phyloP scores from a whole-genome alignment of 2,888 invertebrate genomes.

The Corbicula japonica region DNA sequence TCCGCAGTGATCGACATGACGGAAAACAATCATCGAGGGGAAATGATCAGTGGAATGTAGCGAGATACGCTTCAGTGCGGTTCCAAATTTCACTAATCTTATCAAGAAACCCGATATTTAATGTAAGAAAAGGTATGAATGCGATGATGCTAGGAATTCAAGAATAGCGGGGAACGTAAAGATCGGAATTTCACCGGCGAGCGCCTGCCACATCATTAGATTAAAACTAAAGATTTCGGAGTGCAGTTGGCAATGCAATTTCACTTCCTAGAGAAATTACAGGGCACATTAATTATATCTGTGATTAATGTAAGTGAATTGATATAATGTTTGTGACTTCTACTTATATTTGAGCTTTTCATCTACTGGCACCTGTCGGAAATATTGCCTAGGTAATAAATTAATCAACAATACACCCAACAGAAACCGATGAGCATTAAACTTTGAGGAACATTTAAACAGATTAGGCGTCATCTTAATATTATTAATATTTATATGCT shows the following conservation, averaged over 20 bases:
- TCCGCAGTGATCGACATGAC: slow-evolving; percentile 27
- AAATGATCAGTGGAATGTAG: slow-evolving; percentile 58
- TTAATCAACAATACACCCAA: no score
- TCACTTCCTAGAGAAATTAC: slow-evolving; percentile 35
- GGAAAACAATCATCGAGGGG: slow-evolving; percentile 40
- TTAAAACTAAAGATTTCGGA: slow-evolving; percentile 52
- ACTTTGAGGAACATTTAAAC: no score
- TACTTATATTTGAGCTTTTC: slow-evolving; percentile 15
- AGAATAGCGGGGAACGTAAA: slow-evolving; percentile 17
- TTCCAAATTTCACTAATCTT: slow-evolving; percentile 63
- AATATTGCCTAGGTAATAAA: no score
- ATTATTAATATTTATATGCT: no score
- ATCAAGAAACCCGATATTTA: slow-evolving; percentile 60
- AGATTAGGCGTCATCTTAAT: no score
- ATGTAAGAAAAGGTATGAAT: slow-evolving; percentile 53
- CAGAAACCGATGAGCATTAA: no score
- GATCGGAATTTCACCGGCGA: slow-evolving; percentile 61
- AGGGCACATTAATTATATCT: slow-evolving; percentile 46
- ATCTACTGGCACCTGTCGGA: slow-evolving; percentile 33
- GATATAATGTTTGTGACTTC: slow-evolving; percentile 33
- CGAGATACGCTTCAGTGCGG: slow-evolving; percentile 54
- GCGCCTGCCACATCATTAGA: slow-evolving; percentile 61
- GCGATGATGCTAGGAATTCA: slow-evolving; percentile 43
- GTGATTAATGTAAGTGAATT: slow-evolving; percentile 42
- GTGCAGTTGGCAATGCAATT: slow-evolving; percentile 45